Conservation (phyloP, 1,140 invertebrate species). For the Atta texana region DNA sequence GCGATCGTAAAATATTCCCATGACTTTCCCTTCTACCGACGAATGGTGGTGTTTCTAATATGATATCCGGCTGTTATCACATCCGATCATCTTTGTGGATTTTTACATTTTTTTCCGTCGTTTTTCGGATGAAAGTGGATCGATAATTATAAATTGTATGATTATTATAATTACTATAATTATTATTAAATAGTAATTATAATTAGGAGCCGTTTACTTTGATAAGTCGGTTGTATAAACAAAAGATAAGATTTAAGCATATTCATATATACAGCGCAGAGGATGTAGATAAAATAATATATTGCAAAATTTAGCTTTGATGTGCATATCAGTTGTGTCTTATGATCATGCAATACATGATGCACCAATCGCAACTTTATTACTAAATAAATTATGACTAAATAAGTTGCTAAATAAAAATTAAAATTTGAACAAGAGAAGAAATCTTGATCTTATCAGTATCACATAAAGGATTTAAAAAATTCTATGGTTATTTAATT, state of each 20-base stretch:
- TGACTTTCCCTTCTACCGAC: conserved; percentile 53
- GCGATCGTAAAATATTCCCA: conserved; percentile 61
- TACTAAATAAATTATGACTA: conserved; percentile 9
- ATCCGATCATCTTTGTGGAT: not conserved
- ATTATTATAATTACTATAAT: conserved; percentile 24
- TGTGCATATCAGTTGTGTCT: not conserved
- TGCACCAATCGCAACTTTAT: not conserved
- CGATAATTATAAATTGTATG: conserved; percentile 30
- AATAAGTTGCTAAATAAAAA: no score
- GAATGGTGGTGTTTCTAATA: conserved; percentile 53
- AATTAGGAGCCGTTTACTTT: conserved; percentile 6
- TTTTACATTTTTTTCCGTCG: conserved; percentile 31
- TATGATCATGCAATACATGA: not conserved
- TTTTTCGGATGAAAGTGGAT: not conserved
- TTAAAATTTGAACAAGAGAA: not conserved
- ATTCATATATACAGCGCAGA: conserved; percentile 6
- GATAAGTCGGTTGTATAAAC: not conserved
- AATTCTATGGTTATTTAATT: not conserved
- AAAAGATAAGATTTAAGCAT: conserved; percentile 23
- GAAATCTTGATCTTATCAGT: not conserved
- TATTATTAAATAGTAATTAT: conserved; percentile 10
- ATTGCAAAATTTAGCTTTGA: not conserved
- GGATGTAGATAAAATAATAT: not conserved
- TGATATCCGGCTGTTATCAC: conserved; percentile 48
- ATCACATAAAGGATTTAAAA: not conserved